Conservation (phyloP, 1,140 invertebrate species). For the Zaprionus lachaisei region DNA sequence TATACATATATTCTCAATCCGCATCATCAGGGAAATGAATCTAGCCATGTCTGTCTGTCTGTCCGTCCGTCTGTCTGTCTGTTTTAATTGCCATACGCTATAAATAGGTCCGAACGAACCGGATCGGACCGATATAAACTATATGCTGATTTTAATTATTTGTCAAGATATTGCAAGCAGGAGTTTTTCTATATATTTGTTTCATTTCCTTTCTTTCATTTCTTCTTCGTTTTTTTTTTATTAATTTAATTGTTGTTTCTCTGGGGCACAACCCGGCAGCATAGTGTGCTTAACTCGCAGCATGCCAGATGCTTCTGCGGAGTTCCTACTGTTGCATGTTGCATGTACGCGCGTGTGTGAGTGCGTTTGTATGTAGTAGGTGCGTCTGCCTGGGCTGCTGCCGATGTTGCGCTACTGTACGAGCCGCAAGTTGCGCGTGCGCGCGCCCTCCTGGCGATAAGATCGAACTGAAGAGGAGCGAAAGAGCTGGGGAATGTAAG, state of each 20-base stretch:
- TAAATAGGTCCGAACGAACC: too few relatives aligned
- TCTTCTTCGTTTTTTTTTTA: too few relatives aligned
- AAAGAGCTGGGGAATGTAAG: constrained; percentile 3
- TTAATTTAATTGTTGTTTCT: background rate
- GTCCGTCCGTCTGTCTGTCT: too few relatives aligned
- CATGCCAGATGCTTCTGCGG: constrained; percentile 28
- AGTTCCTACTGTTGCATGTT: constrained; percentile 22
- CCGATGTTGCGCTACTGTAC: constrained; percentile 38
- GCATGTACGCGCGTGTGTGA: constrained; percentile 34
- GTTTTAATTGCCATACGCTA: too few relatives aligned
- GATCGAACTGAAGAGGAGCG: constrained; percentile 42
- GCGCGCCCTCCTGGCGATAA: constrained; percentile 74
- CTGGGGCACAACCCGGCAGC: constrained; percentile 11
- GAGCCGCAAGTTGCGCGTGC: constrained; percentile 67
- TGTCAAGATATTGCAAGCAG: too few relatives aligned
- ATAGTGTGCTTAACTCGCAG: constrained; percentile 40
- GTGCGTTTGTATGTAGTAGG: constrained; percentile 1
- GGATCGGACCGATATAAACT: too few relatives aligned
- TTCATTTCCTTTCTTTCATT: too few relatives aligned
- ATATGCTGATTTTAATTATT: too few relatives aligned
- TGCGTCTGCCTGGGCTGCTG: constrained; percentile 29
- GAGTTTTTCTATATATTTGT: too few relatives aligned
- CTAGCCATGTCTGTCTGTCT: too few relatives aligned
- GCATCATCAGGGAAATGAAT: too few relatives aligned
- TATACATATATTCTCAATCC: too few relatives aligned